A percentile compares a stretch with the other conserved stretches of the same genome.
These are phyloP conservation scores for Irena cyanogastra DNA, from an alignment of 2,113 vertebrate species.

Conservation along the genomic window DNA sequence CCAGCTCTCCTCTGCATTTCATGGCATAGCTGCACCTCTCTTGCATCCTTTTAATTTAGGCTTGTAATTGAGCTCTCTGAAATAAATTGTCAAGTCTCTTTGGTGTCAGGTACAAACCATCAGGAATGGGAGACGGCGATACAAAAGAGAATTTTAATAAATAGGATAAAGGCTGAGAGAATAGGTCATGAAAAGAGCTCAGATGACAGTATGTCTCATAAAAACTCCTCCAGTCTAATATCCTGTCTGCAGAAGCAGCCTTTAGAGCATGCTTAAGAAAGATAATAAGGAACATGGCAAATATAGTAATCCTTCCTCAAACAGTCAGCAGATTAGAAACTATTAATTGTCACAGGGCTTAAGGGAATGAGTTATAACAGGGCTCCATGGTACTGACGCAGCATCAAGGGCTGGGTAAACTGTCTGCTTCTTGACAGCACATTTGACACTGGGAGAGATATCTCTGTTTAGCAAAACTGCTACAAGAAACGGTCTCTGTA, in stretches of 20 bases:
- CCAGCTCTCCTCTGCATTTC: neutral
- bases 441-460: neutral
- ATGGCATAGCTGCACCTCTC: neutral
- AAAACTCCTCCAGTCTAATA: neutral
- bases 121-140: neutral
- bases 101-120: neutral
- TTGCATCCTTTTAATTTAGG: neutral
- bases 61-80: neutral
- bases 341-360: neutral
- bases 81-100: neutral
- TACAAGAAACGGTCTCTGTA: neutral
- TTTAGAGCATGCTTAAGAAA: neutral
- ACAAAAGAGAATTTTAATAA: neutral
- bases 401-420: neutral
- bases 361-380: neutral
- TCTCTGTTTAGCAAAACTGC: neutral
- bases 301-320: constrained; percentile 8
- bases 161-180: neutral
- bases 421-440: fast-evolving
- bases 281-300: neutral
- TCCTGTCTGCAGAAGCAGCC: neutral
- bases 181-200: neutral
- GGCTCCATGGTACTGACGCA: neutral
- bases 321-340: neutral
- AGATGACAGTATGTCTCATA: neutral